Conservation (phyloP, 2,888 invertebrate species). For the Ashinkailepas kermadecensis region DNA sequence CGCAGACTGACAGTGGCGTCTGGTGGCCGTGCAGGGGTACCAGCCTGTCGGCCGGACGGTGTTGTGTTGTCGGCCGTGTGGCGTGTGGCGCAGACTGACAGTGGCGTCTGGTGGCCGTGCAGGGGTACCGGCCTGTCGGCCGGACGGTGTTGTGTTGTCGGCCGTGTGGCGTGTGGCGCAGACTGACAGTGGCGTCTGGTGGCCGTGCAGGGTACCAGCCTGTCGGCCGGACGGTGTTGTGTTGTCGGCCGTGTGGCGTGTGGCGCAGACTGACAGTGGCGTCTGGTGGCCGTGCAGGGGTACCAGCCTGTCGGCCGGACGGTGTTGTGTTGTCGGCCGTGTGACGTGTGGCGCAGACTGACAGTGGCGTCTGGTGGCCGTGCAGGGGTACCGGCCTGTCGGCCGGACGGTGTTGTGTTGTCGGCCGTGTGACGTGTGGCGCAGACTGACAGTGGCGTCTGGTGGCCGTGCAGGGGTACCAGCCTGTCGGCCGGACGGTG, state of each 20-base stretch:
- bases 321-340: too few relatives aligned
- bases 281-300: not conserved
- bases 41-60: not conserved
- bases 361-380: not conserved
- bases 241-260: too few relatives aligned
- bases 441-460: not conserved
- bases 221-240: too few relatives aligned
- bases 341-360: too few relatives aligned
- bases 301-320: not conserved
- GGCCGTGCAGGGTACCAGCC: not conserved
- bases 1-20: not conserved
- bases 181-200: not conserved
- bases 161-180: too few relatives aligned
- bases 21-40: not conserved
- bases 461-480: not conserved
- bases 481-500: too few relatives aligned
- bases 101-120: not conserved
- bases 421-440: too few relatives aligned
- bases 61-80: too few relatives aligned
- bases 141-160: too few relatives aligned
- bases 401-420: too few relatives aligned
- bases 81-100: too few relatives aligned
- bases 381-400: conserved; percentile 10
- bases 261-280: too few relatives aligned
- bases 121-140: conserved; percentile 4